Conservation (phyloP, 2,113 vertebrate species). For the Cinclus cinclus region DNA sequence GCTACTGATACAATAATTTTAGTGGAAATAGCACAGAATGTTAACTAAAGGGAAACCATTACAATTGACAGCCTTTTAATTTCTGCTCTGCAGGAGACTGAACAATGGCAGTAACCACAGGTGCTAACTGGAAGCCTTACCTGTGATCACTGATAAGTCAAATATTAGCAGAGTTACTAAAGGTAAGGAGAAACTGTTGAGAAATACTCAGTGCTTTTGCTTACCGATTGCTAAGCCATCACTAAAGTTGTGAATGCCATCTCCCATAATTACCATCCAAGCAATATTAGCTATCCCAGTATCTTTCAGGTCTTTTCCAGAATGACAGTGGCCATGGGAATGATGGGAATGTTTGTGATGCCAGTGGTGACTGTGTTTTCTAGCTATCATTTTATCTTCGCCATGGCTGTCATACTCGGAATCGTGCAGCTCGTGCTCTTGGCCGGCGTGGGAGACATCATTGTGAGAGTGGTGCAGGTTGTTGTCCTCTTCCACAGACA, state of each 20-base stretch:
- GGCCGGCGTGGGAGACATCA: slow-evolving; percentile 54
- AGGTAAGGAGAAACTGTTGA: not conserved
- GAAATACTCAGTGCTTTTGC: not conserved
- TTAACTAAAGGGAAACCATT: not conserved
- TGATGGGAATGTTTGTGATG: slow-evolving; percentile 86
- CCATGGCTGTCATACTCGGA: slow-evolving; percentile 71
- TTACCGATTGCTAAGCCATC: slow-evolving; percentile 96
- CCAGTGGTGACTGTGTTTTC: slow-evolving; percentile 79
- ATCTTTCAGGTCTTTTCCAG: slow-evolving; percentile 94
- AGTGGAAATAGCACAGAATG: not conserved
- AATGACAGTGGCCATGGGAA: slow-evolving; percentile 93
- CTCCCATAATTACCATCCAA: slow-evolving; percentile 99
- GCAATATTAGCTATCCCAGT: slow-evolving; percentile 96
- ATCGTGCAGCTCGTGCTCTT: slow-evolving; percentile 62
- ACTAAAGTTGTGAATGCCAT: slow-evolving; percentile 99
- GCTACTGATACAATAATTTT: not conserved
- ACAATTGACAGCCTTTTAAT: not conserved
- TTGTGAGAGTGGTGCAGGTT: slow-evolving; percentile 61
- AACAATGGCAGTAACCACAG: not conserved
- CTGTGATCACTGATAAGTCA: not conserved
- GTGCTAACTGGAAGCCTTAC: not conserved
- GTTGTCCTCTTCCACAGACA: slow-evolving; percentile 74
- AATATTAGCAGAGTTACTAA: not conserved
- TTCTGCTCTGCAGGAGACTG: not conserved
- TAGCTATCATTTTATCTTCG: slow-evolving; percentile 69